Evolutionary conservation across 2,113 vertebrate species (phyloP), one percentile per base, ranked within the genome.

Genomic region (Pyrgilauda ruficollis): DNA sequence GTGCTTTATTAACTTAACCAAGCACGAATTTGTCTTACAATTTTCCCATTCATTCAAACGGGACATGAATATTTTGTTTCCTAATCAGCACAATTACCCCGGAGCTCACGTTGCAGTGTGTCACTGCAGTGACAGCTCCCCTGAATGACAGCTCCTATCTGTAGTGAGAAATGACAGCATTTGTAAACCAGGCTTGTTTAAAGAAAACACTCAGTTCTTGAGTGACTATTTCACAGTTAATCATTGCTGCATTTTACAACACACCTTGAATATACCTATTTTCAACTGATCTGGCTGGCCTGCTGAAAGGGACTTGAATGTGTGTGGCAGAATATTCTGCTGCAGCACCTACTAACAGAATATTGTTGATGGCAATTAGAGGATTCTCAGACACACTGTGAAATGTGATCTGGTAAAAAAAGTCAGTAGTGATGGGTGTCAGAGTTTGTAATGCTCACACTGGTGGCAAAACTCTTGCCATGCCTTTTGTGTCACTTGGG

Each of bases 21-120:
- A 81, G 74, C 58, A 69, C 14, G 69, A 30, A 58, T 90, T 94
- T 85, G 50, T 35, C 46, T 58, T 66, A 53, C n/a, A 58, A 6
- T 76, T 87, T 82, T 66, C 37, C n/a, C 2, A 0, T 66, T 68
- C 53, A 44, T 76, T 91, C 70, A 70, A 66, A 59, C 13, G 63
- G 81, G 70, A 59, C 23, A 1, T 47, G 67, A 94, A 89, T 91
- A 82, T 95, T 94, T 89, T 69, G 74, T 84, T 91, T 93, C 63
- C 58, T 93, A 58, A 94, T 87, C 74, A 87, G 37, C 41, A 20
- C 72, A 55, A 68, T 87, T 87, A 58, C 58, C 66, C 58, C 8
- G 24, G 66, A 91, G 93, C 91, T 95, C 62, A 1, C n/a, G 62
- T 87, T 87, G 89, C 70, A 39, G 1, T 4, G 35, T 89, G 93